Percentiles rank a stretch among this genome's conserved stretches.
phyloP scores from a whole-genome alignment of 2,113 vertebrate genomes.

The Rhinogobius similis region DNA sequence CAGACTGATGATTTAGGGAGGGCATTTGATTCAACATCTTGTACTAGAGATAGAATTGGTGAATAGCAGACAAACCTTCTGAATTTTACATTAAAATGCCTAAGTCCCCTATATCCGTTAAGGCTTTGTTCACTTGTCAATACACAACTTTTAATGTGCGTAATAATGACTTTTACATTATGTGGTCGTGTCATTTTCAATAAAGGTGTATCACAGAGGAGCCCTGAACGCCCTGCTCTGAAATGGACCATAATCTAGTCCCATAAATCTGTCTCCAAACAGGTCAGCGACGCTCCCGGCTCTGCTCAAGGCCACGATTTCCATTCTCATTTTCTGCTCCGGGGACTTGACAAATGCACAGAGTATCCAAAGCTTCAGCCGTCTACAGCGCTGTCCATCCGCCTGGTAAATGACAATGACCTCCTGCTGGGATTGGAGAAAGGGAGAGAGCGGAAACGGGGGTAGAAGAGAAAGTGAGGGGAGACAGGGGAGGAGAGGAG shows the following conservation, averaged over 20 bases:
- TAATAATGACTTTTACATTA: background rate
- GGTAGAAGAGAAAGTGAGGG: too few species aligned
- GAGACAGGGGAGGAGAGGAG: background rate
- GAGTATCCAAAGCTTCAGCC: background rate
- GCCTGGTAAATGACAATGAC: background rate
- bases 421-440: background rate
- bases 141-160: too few species aligned
- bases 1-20: too few species aligned
- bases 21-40: too few species aligned
- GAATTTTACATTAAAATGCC: too few species aligned
- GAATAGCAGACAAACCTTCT: too few species aligned
- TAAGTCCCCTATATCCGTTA: too few species aligned
- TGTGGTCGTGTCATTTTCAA: background rate
- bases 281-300: background rate
- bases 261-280: conserved; percentile 4
- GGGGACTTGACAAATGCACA: background rate
- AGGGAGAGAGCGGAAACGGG: background rate
- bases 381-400: background rate
- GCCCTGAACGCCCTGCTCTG: background rate
- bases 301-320: background rate
- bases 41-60: too few species aligned
- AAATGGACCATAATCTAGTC: background rate
- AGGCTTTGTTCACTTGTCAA: too few species aligned
- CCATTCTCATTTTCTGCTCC: conserved; percentile 6
- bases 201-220: background rate